Conservation (phyloP, 2,888 invertebrate genomes). For the Odontocerum albicorne region DNA sequence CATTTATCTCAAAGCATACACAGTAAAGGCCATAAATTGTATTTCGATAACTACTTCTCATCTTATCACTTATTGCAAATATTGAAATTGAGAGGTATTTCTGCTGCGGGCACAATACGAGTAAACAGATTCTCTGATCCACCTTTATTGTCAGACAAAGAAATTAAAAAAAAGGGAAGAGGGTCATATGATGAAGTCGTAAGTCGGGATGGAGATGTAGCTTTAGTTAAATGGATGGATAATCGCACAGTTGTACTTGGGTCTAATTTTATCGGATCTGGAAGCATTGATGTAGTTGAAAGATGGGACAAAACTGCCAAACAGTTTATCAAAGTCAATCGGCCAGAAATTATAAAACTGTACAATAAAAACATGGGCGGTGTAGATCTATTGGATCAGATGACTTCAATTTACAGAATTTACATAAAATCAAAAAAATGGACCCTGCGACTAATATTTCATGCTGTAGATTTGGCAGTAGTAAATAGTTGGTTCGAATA, state of each 20-base stretch:
- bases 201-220: slow-evolving; percentile 33
- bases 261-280: slow-evolving; percentile 39
- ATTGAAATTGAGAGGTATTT: slow-evolving; percentile 24
- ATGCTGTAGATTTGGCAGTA: slow-evolving; percentile 36
- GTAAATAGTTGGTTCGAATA: slow-evolving; percentile 38
- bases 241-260: slow-evolving; percentile 39
- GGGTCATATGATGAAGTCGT: slow-evolving; percentile 23
- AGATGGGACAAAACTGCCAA: slow-evolving; percentile 36
- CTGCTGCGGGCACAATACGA: slow-evolving; percentile 33
- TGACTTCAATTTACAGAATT: slow-evolving; percentile 33
- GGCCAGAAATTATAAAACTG: slow-evolving; percentile 37
- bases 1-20: slow-evolving; percentile 19
- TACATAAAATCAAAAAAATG: slow-evolving; percentile 30
- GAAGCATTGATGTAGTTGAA: slow-evolving; percentile 34
- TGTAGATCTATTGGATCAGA: slow-evolving; percentile 38
- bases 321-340: slow-evolving; percentile 35
- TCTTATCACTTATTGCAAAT: slow-evolving; percentile 37
- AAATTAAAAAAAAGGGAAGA: slow-evolving; percentile 18
- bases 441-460: slow-evolving; percentile 32
- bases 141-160: slow-evolving; percentile 30
- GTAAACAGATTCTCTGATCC: slow-evolving; percentile 35
- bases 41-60: slow-evolving; percentile 38
- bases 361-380: slow-evolving; percentile 41
- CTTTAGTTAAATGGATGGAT: slow-evolving; percentile 39
- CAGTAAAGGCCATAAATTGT: slow-evolving; percentile 28